Percentiles rank a stretch among this genome's conserved stretches.
Evolutionary conservation across 2,888 invertebrate species (phyloP).

Genomic region (Odontocerum albicorne): DNA sequence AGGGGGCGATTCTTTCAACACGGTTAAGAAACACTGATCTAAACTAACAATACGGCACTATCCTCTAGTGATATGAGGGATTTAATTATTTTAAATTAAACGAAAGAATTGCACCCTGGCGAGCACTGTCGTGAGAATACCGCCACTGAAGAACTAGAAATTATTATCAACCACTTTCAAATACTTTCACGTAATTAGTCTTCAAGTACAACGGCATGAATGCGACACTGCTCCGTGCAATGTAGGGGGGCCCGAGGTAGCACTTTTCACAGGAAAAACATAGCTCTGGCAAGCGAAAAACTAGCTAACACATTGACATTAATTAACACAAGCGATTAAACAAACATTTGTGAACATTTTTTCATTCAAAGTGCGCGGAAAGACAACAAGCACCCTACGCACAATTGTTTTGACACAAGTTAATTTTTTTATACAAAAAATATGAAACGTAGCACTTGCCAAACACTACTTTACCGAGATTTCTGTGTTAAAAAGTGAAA

Average conservation of each 20-base stretch:
- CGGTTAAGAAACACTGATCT: too few species aligned
- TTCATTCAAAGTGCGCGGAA: too few species aligned
- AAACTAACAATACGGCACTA: too few species aligned
- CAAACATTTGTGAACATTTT: conserved; percentile 1
- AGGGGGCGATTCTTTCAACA: too few species aligned
- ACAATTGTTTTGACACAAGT: too few species aligned
- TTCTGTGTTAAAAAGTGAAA: conserved; percentile 12
- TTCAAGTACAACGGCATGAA: too few species aligned
- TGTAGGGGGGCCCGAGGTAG: neutral
- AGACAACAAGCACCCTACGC: neutral
- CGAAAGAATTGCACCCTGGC: too few species aligned
- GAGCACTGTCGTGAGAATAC: too few species aligned
- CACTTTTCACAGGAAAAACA: conserved; percentile 3
- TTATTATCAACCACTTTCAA: conserved; percentile 3
- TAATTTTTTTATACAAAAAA: conserved; percentile 10
- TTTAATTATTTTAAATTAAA: too few species aligned
- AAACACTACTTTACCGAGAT: neutral
- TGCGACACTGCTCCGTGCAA: neutral
- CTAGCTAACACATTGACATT: neutral
- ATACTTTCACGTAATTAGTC: conserved; percentile 6
- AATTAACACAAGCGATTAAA: conserved; percentile 11
- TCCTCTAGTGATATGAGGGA: too few species aligned
- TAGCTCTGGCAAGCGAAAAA: neutral
- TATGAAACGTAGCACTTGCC: neutral
- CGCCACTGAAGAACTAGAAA: too few species aligned